A percentile compares a stretch with the other conserved stretches of the same genome.
Conservation (phyloP, 2,888 invertebrate genomes). For the Cepaea hortensis region DNA sequence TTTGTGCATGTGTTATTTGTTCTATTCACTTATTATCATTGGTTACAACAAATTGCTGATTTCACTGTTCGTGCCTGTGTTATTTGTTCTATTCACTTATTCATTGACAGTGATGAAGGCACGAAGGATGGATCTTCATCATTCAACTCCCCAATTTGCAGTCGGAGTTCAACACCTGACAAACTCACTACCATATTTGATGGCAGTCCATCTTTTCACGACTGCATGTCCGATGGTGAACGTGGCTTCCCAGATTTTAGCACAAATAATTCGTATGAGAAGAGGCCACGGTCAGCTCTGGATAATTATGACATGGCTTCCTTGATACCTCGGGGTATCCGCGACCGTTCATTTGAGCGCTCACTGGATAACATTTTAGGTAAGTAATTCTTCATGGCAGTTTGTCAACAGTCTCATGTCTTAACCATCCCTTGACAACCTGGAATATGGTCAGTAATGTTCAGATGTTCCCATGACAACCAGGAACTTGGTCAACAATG, state of each 20-base stretch:
- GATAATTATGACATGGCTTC: conserved; percentile 26
- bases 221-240: conserved; percentile 33
- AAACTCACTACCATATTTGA: conserved; percentile 44
- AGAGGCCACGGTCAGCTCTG: conserved; percentile 31
- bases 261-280: conserved; percentile 9
- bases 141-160: conserved; percentile 28
- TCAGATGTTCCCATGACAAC: too few species aligned
- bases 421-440: too few species aligned
- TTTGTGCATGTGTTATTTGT: too few species aligned
- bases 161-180: conserved; percentile 48
- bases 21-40: too few species aligned
- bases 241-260: conserved; percentile 31
- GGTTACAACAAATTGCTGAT: too few species aligned
- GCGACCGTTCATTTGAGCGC: conserved; percentile 68
- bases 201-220: background rate
- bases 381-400: conserved; percentile 12
- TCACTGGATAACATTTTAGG: conserved; percentile 67
- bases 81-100: too few species aligned
- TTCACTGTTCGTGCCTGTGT: too few species aligned
- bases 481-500: too few species aligned
- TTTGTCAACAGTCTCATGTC: too few species aligned
- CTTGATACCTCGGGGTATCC: conserved; percentile 13
- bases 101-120: conserved; percentile 30
- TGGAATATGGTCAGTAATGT: too few species aligned
- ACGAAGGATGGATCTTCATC: conserved; percentile 37